These are phyloP conservation scores for Malaclemys terrapin DNA, from an alignment of 2,113 vertebrate species.

Conservation along the genomic window DNA sequence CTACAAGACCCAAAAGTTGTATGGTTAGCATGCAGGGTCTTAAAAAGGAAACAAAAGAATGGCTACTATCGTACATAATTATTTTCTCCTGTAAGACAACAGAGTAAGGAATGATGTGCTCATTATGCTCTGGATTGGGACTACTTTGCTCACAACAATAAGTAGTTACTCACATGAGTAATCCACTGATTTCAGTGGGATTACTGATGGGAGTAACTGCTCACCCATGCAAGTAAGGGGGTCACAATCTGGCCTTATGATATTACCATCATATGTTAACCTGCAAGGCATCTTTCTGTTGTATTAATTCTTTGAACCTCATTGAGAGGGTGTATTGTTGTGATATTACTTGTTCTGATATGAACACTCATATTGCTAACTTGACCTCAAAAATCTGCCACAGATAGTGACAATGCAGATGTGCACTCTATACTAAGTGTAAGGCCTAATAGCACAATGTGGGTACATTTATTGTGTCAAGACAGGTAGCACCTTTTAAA, in stretches of 20 bases:
- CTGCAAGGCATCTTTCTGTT: neutral
- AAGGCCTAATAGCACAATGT: neutral
- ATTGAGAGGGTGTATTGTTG: conserved; percentile 63
- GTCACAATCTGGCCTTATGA: neutral
- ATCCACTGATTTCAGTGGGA: neutral
- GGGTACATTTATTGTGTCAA: neutral
- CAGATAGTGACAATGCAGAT: conserved; percentile 25
- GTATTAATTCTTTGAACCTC: neutral
- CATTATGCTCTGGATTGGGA: neutral
- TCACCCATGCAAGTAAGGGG: neutral
- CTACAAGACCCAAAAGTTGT: neutral
- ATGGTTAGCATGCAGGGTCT: neutral
- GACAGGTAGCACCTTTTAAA: neutral
- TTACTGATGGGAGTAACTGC: conserved; percentile 17
- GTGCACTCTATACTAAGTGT: conserved; percentile 41
- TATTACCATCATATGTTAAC: conserved; percentile 24
- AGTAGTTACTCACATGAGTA: neutral
- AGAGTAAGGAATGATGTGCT: neutral
- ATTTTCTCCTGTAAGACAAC: neutral
- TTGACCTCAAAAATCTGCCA: conserved; percentile 12
- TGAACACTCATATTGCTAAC: neutral
- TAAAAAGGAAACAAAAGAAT: neutral
- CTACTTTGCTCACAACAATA: neutral
- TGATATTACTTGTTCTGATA: conserved; percentile 23
- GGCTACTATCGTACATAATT: neutral